Evolutionary conservation across 2,113 vertebrate species (phyloP).

Genomic region (Mellivora capensis): DNA sequence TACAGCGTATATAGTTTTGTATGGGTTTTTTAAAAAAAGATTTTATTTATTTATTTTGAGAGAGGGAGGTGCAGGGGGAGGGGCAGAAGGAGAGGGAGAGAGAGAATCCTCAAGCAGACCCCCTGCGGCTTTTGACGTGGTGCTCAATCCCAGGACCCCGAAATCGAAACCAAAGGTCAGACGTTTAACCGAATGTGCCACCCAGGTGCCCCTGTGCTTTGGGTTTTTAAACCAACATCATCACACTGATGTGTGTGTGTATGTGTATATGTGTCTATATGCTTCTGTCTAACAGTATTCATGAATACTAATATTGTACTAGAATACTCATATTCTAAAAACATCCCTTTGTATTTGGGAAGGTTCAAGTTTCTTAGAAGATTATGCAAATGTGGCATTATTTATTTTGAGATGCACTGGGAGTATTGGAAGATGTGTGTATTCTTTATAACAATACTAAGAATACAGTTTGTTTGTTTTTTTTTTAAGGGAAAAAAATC

Average conservation of each 20-base stretch:
- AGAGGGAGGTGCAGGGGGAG: neutral
- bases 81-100: neutral
- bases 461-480: neutral
- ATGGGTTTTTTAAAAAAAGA: neutral
- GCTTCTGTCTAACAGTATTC: neutral
- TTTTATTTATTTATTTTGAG: neutral
- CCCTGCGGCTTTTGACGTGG: too few species aligned
- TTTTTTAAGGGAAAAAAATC: neutral
- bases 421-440: neutral
- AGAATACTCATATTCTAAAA: neutral
- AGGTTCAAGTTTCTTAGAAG: neutral
- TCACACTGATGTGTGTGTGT: neutral
- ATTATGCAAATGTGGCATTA: neutral
- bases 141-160: neutral
- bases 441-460: neutral
- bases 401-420: neutral
- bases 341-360: neutral
- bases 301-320: too few species aligned
- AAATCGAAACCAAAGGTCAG: neutral
- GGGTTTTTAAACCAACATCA: neutral
- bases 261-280: too few species aligned
- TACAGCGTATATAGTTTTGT: neutral
- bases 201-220: neutral
- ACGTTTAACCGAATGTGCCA: neutral
- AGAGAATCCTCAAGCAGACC: neutral